Evolutionary conservation across 2,797 vertebrate species (phyloP).

Genomic region (Acomys russatus): DNA sequence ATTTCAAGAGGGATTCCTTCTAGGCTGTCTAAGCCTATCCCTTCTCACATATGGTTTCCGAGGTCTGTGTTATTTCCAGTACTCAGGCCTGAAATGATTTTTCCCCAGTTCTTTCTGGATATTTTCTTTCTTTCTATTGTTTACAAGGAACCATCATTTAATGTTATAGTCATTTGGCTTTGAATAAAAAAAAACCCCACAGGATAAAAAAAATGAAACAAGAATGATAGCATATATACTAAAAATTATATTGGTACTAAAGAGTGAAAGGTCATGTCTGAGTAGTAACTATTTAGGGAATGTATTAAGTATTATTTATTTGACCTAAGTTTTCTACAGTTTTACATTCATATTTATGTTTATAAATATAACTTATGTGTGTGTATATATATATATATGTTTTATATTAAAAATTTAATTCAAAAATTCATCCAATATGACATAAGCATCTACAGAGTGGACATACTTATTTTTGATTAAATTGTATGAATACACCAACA

Average conservation of each 20-base stretch:
- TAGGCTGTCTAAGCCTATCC: not conserved
- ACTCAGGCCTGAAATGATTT: not conserved
- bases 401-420: constrained; percentile 10
- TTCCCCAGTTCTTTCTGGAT: not conserved
- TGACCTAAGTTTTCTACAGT: not conserved
- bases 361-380: not conserved
- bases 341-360: constrained; percentile 29
- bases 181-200: constrained; percentile 54
- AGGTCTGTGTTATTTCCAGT: not conserved
- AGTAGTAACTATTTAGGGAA: not conserved
- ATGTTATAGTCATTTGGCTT: not conserved
- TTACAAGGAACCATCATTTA: not conserved
- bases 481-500: not conserved
- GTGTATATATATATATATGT: too few relatives aligned
- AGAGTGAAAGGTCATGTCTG: not conserved
- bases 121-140: not conserved
- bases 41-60: not conserved
- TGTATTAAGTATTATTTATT: constrained; percentile 44
- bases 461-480: constrained; percentile 14
- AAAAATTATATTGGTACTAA: not conserved
- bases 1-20: not conserved
- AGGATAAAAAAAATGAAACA: constrained; percentile 1
- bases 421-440: not conserved
- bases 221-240: not conserved
- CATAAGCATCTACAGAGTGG: not conserved